Evolutionary conservation across 2,797 vertebrate genomes (phyloP).

Genomic region (Sebastes vulpes): DNA sequence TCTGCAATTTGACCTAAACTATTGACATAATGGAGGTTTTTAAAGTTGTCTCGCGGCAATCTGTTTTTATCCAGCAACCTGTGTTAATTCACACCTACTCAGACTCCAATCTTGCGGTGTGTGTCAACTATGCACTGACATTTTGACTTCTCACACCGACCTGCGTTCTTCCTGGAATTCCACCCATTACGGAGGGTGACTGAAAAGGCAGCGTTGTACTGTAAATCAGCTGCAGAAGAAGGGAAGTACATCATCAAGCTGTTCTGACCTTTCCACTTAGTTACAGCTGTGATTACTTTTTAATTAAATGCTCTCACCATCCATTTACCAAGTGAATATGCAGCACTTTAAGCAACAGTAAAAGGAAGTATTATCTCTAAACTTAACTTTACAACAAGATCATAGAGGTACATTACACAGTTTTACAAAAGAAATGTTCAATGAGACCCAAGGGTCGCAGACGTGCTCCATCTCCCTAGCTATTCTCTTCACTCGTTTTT

Average conservation of each 20-base stretch:
- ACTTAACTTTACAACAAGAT: constrained; percentile 41
- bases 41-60: background rate
- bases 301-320: constrained; percentile 54
- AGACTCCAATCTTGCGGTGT: background rate
- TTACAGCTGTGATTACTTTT: constrained; percentile 60
- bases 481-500: constrained; percentile 28
- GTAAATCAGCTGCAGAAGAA: constrained; percentile 23
- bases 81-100: background rate
- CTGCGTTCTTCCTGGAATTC: background rate
- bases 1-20: background rate
- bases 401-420: constrained; percentile 12
- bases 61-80: background rate
- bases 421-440: constrained; percentile 47
- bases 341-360: constrained; percentile 23
- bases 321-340: constrained; percentile 52
- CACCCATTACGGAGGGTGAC: background rate
- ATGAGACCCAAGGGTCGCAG: constrained; percentile 32
- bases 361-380: constrained; percentile 34
- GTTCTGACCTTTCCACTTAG: constrained; percentile 58
- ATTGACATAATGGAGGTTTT: background rate
- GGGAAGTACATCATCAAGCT: constrained; percentile 33
- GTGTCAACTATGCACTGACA: background rate
- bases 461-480: constrained; percentile 22
- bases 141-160: background rate
- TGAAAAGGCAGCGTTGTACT: background rate